Evolutionary conservation across 30 jellyfish, hydroid and myxozoan genomes (phyloP).

Genomic region (Cassiopea xamachana): DNA sequence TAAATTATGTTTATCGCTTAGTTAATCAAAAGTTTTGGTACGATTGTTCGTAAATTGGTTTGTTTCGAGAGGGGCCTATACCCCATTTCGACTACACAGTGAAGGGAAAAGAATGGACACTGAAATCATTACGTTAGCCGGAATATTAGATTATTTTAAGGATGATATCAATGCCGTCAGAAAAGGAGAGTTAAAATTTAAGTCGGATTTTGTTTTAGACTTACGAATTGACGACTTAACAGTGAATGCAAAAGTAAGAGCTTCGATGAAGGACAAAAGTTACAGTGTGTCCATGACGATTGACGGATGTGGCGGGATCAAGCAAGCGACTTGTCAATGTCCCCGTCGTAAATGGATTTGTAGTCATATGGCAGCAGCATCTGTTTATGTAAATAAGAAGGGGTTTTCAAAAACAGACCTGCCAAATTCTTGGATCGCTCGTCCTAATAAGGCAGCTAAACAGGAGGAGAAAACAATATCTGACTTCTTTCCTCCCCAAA

Average conservation of each 20-base stretch:
- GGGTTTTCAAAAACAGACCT: slow-evolving; percentile 42
- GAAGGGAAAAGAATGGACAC: too few species aligned
- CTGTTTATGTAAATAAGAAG: slow-evolving; percentile 26
- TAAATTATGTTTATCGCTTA: too few species aligned
- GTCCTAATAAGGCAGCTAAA: slow-evolving; percentile 5
- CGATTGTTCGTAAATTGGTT: too few species aligned
- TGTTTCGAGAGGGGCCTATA: too few species aligned
- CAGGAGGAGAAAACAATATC: background rate
- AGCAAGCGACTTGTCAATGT: slow-evolving; percentile 4
- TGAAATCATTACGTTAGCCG: slow-evolving; percentile 12
- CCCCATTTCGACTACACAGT: too few species aligned
- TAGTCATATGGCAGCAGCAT: slow-evolving; percentile 59
- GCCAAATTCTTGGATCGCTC: slow-evolving; percentile 43
- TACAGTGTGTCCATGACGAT: background rate
- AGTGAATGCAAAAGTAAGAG: slow-evolving; percentile 8
- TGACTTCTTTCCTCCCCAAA: background rate
- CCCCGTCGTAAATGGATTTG: slow-evolving; percentile 38
- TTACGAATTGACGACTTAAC: background rate
- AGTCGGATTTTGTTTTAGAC: slow-evolving; percentile 6
- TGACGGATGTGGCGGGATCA: slow-evolving; percentile 22
- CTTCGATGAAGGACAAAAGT: slow-evolving; percentile 38
- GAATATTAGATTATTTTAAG: slow-evolving; percentile 6
- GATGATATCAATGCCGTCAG: background rate
- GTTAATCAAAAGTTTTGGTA: too few species aligned
- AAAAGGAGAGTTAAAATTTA: slow-evolving; percentile 19